Evolutionary conservation across 2,113 vertebrate genomes (phyloP), one percentile per base, ranked within the genome.

Genomic region (Smithornis capensis): DNA sequence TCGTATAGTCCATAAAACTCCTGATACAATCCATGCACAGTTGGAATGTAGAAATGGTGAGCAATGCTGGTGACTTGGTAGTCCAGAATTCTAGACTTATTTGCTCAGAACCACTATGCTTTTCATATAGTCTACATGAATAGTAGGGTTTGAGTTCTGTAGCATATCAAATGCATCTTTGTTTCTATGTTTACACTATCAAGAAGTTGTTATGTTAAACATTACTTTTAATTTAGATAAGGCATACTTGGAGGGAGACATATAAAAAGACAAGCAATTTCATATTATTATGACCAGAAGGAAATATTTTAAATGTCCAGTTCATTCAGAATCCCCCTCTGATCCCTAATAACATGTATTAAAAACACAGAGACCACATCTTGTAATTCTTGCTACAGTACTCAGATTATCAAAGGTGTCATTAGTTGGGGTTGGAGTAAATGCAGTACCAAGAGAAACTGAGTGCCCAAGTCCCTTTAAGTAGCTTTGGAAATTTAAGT

Each of bases 401-500:
- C 21, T 65, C 21, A 50, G 33, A 40, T 75, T 81, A 71, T 53
- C 53, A 49, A 44, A 88, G 23, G 25, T 59, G 15, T 78, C 19
- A 27, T 70, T 77, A 59, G 9, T 11, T 77, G 14, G 8, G 29
- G 24, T 63, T 74, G 45, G 38, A 80, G 37, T 47, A 15, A 24
- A 42, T 44, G 27, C 23, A 62, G 6, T 13, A n/a, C 10, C 37
- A 60, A 24, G 56, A 53, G 31, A 74, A 95, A 89, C 3, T 65
- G 59, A 62, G 12, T 42, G 14, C 45, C 52, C 49, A 60, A 50
- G 33, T 35, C 28, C 19, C 29, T 86, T 86, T 56, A 69, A 76
- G 38, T 31, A 74, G 49, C 56, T 92, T 76, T 67, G 47, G 35
- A 94, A 85, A 79, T 73, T 83, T 83, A 44, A 65, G 70, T 49